Evolutionary conservation across 1,140 invertebrate species (phyloP), one percentile per base, ranked within the genome.

Genomic region (Lutraria rhynchaena): DNA sequence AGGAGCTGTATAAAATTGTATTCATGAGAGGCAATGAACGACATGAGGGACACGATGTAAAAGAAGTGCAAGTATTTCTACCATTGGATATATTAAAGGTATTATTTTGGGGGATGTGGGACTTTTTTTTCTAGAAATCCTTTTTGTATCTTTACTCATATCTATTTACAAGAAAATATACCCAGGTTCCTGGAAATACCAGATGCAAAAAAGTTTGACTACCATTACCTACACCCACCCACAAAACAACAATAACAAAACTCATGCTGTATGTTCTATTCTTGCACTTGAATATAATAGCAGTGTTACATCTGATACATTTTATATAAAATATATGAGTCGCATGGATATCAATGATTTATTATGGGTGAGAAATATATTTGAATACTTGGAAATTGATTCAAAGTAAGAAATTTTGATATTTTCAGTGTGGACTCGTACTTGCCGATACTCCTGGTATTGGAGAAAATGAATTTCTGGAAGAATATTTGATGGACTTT

Each of bases 391-490:
- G 15, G 5, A 7, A 7, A 41, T 5, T 41, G 15, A 41, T 41
- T 41, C n/a, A n/a, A 3, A 29, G 17, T 17, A 61, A 7, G 9
- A 7, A 9, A 31, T 31, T 19, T 31, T 61, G 17, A 29, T 61
- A 5, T 61, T 33, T 31, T 33, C 83, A 89, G 88, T 76, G 81
- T 75, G 86, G 86, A 1, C 71, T 89, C 15, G 82, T 85, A 7
- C 57, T 89, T n/a, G 82, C 87, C 0, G 87, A 89, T 53, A 87
- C 84, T 0, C 88, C 88, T 13, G 87, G 88, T 13, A 85, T 89
- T 53, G 88, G 86, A 1, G 88, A 89, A 33, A 86, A 87, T 69
- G 81, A 86, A 15, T 69, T 76, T 24, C 84, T 89, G 83, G 84
- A 86, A 24, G 44, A 76, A 0, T 73, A 85, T 29, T 75, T 88